Percentiles rank a stretch among this genome's conserved stretches.
Evolutionary conservation across 2,113 vertebrate genomes (phyloP).

Genomic region (Pteronura brasiliensis): DNA sequence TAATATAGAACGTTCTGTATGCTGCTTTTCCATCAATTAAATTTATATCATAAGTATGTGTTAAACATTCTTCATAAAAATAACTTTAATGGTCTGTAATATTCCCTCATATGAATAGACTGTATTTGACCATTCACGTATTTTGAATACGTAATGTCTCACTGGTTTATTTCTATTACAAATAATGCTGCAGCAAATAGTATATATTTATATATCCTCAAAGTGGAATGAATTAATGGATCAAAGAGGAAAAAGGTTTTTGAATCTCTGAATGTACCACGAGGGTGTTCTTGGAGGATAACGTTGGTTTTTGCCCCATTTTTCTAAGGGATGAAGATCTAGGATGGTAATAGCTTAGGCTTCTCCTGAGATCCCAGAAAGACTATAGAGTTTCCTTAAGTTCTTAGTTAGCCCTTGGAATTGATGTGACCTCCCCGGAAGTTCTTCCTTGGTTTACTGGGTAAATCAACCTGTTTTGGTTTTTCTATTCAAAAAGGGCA

Average conservation of each 20-base stretch:
- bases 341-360: not conserved
- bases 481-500: not conserved
- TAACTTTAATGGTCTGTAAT: not conserved
- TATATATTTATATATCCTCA: not conserved
- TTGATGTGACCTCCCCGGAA: not conserved
- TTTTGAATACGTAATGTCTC: not conserved
- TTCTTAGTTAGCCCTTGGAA: not conserved
- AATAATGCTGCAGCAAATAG: not conserved
- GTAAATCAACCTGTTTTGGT: not conserved
- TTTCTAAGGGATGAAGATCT: not conserved
- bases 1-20: not conserved
- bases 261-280: not conserved
- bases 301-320: not conserved
- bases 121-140: not conserved
- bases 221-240: not conserved
- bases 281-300: not conserved
- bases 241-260: not conserved
- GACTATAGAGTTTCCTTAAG: not conserved
- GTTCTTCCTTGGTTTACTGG: not conserved
- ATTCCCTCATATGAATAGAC: not conserved
- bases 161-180: not conserved
- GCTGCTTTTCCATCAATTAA: not conserved
- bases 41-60: not conserved
- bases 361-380: not conserved
- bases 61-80: not conserved